Evolutionary conservation across 2,888 invertebrate species (phyloP).

Genomic region (Corbicula japonica): DNA sequence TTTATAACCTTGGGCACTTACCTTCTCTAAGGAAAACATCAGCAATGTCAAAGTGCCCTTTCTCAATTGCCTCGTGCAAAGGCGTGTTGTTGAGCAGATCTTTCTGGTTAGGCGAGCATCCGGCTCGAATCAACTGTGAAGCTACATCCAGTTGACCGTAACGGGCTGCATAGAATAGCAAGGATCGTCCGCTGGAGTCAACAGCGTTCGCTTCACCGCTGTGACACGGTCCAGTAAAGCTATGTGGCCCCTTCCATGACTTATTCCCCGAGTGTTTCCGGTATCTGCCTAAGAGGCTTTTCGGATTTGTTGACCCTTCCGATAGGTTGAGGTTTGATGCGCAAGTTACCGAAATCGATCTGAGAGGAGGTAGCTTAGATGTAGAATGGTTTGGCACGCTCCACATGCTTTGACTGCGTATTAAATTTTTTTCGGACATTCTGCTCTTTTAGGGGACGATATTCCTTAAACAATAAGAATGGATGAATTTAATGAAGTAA

Average conservation of each 20-base stretch:
- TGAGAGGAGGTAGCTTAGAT: background rate
- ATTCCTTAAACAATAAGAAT: too few species aligned
- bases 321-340: background rate
- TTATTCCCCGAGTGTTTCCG: background rate
- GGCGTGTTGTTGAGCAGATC: slow-evolving; percentile 59
- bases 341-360: background rate
- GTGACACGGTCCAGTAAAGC: slow-evolving; percentile 11
- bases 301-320: too few species aligned
- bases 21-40: slow-evolving; percentile 59
- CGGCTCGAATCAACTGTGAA: slow-evolving; percentile 61
- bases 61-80: slow-evolving; percentile 62
- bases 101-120: slow-evolving; percentile 55
- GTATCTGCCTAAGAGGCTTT: background rate
- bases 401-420: background rate
- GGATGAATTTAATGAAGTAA: too few species aligned
- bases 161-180: slow-evolving; percentile 64
- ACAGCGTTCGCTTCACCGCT: slow-evolving; percentile 58
- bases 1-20: too few species aligned
- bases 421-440: background rate
- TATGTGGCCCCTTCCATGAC: background rate
- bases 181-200: slow-evolving; percentile 54
- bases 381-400: background rate
- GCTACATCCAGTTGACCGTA: too few species aligned
- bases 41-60: slow-evolving; percentile 52
- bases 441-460: too few species aligned